Base-by-base conservation (phyloP, 2,113 vertebrate species). In the Jaculus jaculus region DNA sequence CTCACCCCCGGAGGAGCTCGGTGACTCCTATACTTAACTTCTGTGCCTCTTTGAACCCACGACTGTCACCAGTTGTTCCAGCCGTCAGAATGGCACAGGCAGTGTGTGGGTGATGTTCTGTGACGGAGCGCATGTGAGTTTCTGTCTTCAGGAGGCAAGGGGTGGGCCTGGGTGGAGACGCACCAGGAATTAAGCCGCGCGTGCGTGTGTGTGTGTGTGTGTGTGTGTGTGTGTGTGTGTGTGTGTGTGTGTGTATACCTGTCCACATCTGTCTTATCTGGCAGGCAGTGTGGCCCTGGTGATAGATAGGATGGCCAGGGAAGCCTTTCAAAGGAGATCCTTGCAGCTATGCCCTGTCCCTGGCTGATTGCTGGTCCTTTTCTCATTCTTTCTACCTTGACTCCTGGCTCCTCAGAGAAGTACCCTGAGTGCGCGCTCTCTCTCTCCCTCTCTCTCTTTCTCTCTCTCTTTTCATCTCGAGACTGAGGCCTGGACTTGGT, bases 61-160 rank as follows among this genome's bases (percentile, higher is more conserved):
- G 78, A 51, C 72, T 93, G 87, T 93, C 74, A 79, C 72, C 95
- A 95, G 93, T 94, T 87, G 91, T 95, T 92, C 71, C 75, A 93
- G 94, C 61, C 34, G 89, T 68, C 80, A 82, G 86, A 93, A 84
- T 73, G 91, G 58, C 89, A 68, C 69, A 87, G 82, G 77, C 58
- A 0, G 84, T 83, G 42, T 92, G 93, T 97, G 94, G 84, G 94
- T 95, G 95, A 87, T 84, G 54, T 85, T 92, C 96, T 95, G 87
- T 93, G 95, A 85, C 87, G 89, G 85, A 96, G 86, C 94, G 77
- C 37, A 39, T 94, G 81, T 58, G 81, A 78, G 39, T 84, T 84
- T 84, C 79, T 92, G 68, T 68, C 84, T 75, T 3, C 0, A 61
- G 81, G 78, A 61, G 54, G 65, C 72, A 58, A 47, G 69, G 77